Evolutionary conservation across 2,113 vertebrate species (phyloP), one percentile per base, ranked within the genome.

Genomic region (Petrocephalus microphthalmus): DNA sequence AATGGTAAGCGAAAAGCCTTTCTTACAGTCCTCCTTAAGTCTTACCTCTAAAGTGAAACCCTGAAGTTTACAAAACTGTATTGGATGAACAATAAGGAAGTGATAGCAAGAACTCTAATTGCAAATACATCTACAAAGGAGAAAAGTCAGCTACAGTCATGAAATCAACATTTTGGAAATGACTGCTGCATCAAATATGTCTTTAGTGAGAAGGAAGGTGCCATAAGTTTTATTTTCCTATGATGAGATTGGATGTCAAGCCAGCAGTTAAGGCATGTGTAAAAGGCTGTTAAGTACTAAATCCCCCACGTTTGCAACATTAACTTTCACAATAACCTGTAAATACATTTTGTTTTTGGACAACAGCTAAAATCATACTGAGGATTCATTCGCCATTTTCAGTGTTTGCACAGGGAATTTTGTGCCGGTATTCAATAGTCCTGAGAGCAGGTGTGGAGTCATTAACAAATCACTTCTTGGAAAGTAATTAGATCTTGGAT

Each of bases 321-420:
- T 97, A 96, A 95, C 95, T 98, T 97, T 97, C 95, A 96, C 96
- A 97, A 96, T 95, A 96, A 96, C 94, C 93, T 97, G 96, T 99
- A 97, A 97, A 98, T 97, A 98, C 96, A 94, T 95, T 94, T 96
- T 98, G 97, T 99, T 98, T 96, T 85, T 96, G 98, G 96, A 98
- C 97, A 97, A 93, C 96, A 97, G 96, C 95, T 97, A 96, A 95
- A 96, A 97, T 96, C 37, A 42, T 25, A 97, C 97, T 96, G 97
- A 97, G 96, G 97, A 96, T 94, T 94, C 95, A 96, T 96, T 95
- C 96, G 96, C 95, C 96, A 96, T 96, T 93, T 95, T 96, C 95
- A 95, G 95, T 96, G 96, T 97, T 96, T 96, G 95, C 95, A 96
- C 95, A 94, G 93, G 91, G 92, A 95, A 95, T 95, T 94, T 95